Evolutionary conservation across 2,888 invertebrate species (phyloP), one percentile per base, ranked within the genome.

Genomic region (Odontocolon sp.): DNA sequence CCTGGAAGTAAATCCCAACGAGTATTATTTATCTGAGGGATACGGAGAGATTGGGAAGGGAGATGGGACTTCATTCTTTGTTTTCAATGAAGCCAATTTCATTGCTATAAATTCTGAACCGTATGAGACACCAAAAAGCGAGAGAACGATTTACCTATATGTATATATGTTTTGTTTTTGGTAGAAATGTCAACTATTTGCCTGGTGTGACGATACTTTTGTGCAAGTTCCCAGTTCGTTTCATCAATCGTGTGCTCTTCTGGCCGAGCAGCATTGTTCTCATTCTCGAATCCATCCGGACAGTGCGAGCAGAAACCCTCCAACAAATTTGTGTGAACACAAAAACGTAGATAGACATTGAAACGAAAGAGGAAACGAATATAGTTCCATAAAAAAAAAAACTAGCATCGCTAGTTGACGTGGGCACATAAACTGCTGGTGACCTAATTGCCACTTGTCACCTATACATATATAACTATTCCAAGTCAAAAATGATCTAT

Each of bases 151-250:
- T 28, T 9, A 5, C n/a, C n/a, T 18, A 36, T 28, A 47, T 18
- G 14, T 54, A 28, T 67, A 28, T 52, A n/a, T 21, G 36, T 54
- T 3, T 9, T 16, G 3, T 31, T n/a, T 31, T 42, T 18, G 45
- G 3, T 50, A 38, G 50, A 36, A 36, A 45, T 47, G 68, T 38
- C 45, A 47, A 47, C 45, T 68, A 54, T 74, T 74, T 68, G 67
- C 36, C 67, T 45, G 54, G 47, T 61, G 45, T 61, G 61, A 68
- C 73, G 61, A 68, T 74, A 73, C 54, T 67, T 68, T 74, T 68
- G 67, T 54, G 40, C 23, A 16, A 18, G 11, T 61, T 45, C 23
- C 36, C 45, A 18, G 31, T 31, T 38, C 52, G 47, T 52, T 69
- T 73, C 67, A 74, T 74, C 73, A 68, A 68, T 68, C 73, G 54